phyloP scores from a whole-genome alignment of 2,797 vertebrate genomes.

The Rhincodon typus region DNA sequence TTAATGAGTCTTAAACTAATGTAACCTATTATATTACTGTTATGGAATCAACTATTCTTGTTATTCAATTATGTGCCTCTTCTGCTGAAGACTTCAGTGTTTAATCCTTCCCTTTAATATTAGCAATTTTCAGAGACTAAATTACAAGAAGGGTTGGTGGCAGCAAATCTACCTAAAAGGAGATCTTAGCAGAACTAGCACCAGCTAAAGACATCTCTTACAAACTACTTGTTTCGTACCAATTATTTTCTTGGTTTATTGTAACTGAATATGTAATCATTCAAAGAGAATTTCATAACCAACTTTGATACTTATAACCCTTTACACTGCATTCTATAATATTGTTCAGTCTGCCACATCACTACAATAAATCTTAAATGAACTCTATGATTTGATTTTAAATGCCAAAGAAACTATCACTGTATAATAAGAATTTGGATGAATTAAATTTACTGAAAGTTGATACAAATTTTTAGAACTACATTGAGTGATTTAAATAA shows the following conservation, averaged over 20 bases:
- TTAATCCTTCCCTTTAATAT: no score
- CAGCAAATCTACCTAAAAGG: no score
- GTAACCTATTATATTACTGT: no score
- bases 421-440: slow-evolving; percentile 55
- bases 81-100: no score
- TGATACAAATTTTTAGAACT: no score
- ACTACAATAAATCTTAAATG: slow-evolving; percentile 49
- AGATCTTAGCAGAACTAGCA: no score
- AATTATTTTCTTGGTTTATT: slow-evolving; percentile 1
- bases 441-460: slow-evolving; percentile 53
- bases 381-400: slow-evolving; percentile 51
- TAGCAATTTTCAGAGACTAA: no score
- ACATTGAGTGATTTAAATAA: slow-evolving; percentile 51
- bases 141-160: no score
- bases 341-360: slow-evolving; percentile 50
- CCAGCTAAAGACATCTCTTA: no score
- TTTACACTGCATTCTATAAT: slow-evolving; percentile 49
- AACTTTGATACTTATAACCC: slow-evolving; percentile 48
- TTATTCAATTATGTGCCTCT: no score
- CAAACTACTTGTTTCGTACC: neutral
- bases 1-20: no score
- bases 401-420: slow-evolving; percentile 45
- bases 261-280: neutral
- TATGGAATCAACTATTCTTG: no score
- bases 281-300: slow-evolving; percentile 1